phyloP scores from a whole-genome alignment of 1,140 invertebrate species.

The Dendroctonus valens region DNA sequence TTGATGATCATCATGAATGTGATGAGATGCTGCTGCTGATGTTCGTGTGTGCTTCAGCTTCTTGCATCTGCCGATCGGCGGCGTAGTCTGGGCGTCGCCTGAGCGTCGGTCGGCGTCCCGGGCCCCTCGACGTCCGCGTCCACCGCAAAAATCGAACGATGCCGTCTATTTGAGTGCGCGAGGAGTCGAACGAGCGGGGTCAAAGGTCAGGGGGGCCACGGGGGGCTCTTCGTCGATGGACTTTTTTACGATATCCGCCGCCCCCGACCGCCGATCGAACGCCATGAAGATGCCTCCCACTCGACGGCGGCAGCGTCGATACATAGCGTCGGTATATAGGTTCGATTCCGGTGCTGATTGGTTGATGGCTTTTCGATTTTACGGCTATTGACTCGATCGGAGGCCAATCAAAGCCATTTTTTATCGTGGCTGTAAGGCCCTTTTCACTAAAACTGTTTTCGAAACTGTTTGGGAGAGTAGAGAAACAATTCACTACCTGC shows the following conservation, averaged over 20 bases:
- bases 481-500: too few species aligned
- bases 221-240: constrained; percentile 36
- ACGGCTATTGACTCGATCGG: constrained; percentile 7
- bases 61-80: constrained; percentile 20
- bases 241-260: constrained; percentile 43
- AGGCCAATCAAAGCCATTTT: constrained; percentile 14
- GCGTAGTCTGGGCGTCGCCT: constrained; percentile 42
- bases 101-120: constrained; percentile 32
- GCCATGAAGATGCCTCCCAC: constrained; percentile 17
- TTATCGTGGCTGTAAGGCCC: neutral
- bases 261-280: constrained; percentile 18
- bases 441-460: too few species aligned
- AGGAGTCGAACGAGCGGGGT: constrained; percentile 40
- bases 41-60: constrained; percentile 13
- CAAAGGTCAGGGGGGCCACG: constrained; percentile 20
- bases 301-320: constrained; percentile 20
- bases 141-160: constrained; percentile 46
- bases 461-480: too few species aligned
- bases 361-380: constrained; percentile 34
- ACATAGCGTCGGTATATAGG: constrained; percentile 28
- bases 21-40: neutral
- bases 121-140: constrained; percentile 31
- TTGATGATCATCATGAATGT: constrained; percentile 5
- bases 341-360: constrained; percentile 28
- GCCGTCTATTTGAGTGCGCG: constrained; percentile 44